Base-by-base conservation (phyloP, 2,797 vertebrate genomes). In the Hippocampus kuda region DNA sequence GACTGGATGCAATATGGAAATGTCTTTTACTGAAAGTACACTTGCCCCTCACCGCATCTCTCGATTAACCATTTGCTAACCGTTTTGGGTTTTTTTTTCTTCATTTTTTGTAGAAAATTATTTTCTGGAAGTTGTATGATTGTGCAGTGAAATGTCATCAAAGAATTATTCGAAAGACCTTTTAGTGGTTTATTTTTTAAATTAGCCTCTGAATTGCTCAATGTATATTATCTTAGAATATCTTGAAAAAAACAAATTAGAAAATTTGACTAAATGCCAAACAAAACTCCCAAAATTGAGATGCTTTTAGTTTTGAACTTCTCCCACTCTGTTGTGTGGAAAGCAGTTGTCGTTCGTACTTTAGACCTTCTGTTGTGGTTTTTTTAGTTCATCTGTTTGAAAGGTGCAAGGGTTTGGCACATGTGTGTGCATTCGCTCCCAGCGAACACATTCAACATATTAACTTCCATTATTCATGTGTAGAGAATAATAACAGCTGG, bases 381-480 rank as follows among this genome's bases (percentile, higher is more conserved):
- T 30, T 30, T 60, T 60, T 4, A 60, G 16, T 2, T 8, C 5
- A 34, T 22, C 16, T 34, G 8, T 38, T 12, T 56, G 53, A 56
- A 9, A 61, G 27, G 27, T 20, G 30, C 30, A 61, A 61, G 26
- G 60, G 66, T 70, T 24, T 54, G 30, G 46, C 57, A 68, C 48
- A 73, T 68, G 60, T 70, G 42, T 72, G 64, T 72, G 65, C 71
- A 60, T 44, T 72, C 53, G 74, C 85, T 88, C 59, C 66, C 63
- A 77, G 84, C 85, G 71, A 84, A 81, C 84, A 76, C 78, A 74
- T 83, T 79, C 82, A 75, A 69, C 78, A 88, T 88, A 89, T 89
- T 87, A 86, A 84, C 76, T 86, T 90, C 84, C 86, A 90, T 90
- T 90, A 89, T 91, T 89, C 81, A 91, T 89, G 84, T 85, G 83